phyloP scores from a whole-genome alignment of 2,888 invertebrate species.

The Caenorhabditis virilis region DNA sequence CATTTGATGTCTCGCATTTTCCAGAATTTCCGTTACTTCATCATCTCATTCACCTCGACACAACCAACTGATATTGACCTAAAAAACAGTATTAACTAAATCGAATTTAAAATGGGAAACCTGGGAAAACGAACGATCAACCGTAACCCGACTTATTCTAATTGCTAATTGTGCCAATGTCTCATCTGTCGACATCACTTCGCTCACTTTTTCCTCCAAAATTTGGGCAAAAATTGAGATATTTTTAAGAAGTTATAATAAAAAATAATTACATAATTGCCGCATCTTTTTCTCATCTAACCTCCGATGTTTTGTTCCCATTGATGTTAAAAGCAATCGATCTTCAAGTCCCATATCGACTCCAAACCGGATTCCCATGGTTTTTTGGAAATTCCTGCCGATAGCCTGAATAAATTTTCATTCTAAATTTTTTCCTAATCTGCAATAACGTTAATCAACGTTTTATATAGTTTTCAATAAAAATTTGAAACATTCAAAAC shows the following conservation, averaged over 20 bases:
- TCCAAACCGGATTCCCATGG: conserved; percentile 30
- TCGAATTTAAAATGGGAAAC: no score
- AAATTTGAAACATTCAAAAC: no score
- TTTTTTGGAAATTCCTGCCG: conserved; percentile 39
- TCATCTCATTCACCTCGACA: conserved; percentile 30
- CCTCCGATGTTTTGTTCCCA: conserved; percentile 31
- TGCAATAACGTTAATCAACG: no score
- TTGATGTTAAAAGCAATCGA: conserved; percentile 27
- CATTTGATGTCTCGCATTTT: conserved; percentile 26
- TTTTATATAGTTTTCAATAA: no score
- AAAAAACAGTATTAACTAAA: no score
- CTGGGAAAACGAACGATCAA: conserved; percentile 29
- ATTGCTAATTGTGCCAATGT: conserved; percentile 13
- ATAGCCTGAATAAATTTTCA: conserved; percentile 16
- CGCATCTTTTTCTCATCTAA: conserved; percentile 44
- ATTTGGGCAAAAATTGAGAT: conserved; percentile 8
- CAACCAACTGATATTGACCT: conserved; percentile 19
- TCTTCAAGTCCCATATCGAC: conserved; percentile 43
- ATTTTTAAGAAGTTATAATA: background rate
- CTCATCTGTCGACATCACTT: conserved; percentile 34
- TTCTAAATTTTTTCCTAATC: no score
- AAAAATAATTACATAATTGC: conserved; percentile 20
- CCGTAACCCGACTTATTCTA: conserved; percentile 20
- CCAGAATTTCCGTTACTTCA: conserved; percentile 19
- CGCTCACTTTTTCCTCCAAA: conserved; percentile 25